Evolutionary conservation across 2,888 invertebrate genomes (phyloP).

Genomic region (Villa cingulata): DNA sequence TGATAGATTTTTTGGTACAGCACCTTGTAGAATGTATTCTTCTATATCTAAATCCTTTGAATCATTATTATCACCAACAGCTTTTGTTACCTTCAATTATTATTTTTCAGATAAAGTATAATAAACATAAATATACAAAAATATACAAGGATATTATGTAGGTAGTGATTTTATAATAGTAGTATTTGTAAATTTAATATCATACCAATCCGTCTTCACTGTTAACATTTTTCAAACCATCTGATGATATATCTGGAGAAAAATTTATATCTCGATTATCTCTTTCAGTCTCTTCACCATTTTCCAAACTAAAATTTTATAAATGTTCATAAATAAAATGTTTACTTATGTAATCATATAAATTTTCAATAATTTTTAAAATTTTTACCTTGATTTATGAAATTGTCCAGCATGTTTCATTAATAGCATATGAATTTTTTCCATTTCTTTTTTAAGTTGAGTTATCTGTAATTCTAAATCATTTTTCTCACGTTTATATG

Average conservation of each 20-base stretch:
- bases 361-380: not conserved
- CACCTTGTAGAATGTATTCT: slow-evolving; percentile 50
- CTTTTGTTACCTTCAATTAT: slow-evolving; percentile 21
- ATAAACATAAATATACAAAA: too few relatives aligned
- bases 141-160: too few relatives aligned
- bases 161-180: not conserved
- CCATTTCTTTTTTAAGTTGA: slow-evolving; percentile 66
- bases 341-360: not conserved
- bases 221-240: slow-evolving; percentile 36
- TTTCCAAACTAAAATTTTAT: slow-evolving; percentile 14
- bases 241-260: slow-evolving; percentile 36
- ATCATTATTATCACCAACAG: slow-evolving; percentile 21
- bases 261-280: slow-evolving; percentile 33
- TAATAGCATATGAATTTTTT: slow-evolving; percentile 55
- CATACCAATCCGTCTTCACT: slow-evolving; percentile 35
- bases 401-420: slow-evolving; percentile 58
- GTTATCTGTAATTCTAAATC: slow-evolving; percentile 64
- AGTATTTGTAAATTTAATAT: not conserved
- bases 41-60: slow-evolving; percentile 38
- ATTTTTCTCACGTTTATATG: slow-evolving; percentile 62
- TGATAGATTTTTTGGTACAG: slow-evolving; percentile 45
- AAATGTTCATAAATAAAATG: too few relatives aligned
- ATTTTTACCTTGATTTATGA: slow-evolving; percentile 36
- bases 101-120: not conserved
- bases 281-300: slow-evolving; percentile 31